Evolutionary conservation across 2,797 vertebrate species (phyloP), one percentile per base, ranked within the genome.

Genomic region (Darevskia nairensis): DNA sequence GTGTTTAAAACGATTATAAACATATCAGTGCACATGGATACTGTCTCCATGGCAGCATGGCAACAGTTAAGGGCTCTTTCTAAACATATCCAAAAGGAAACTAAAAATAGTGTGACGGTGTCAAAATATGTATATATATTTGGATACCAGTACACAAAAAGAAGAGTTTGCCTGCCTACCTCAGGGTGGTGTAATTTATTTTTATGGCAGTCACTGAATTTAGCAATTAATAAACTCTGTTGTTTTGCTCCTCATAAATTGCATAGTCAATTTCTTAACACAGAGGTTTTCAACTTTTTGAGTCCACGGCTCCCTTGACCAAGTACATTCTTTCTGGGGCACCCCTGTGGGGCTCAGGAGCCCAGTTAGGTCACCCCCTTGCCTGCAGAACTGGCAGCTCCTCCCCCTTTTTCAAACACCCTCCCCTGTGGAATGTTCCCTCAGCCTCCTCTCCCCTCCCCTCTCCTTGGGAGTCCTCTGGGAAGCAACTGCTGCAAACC

Each of bases 1-100:
- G 97, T 96, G 96, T 97, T 97, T 97, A 95, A 98, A 98, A 98
- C 97, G 98, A 97, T 98, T 97, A 98, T 98, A 98, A 98, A 99
- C 98, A 99, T 96, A 96, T 95, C 97, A 93, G 96, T 96, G 96
- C 94, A 96, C 98, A 94, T 99, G 97, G 98, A 98, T 97, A 99
- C 98, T 8, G 98, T 99, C 97, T 95, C 98, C 98, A 98, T 98
- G 96, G 98, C 97, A 98, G 97, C 98, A 90, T 93, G 97, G 98
- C 97, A 98, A 99, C 98, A 99, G 96, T 94, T 94, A 96, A 95
- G 94, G 96, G 95, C 95, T 96, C 85, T 95, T 95, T 97, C 97
- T 96, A 98, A 98, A 98, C 97, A 97, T 94, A 96, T 94, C 97
- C 96, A 96, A 96, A 95, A 96, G 96, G 97, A 97, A 97, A 97